Percentiles rank a stretch among this genome's conserved stretches.
These are phyloP conservation scores for Barypeithes pellucidus DNA, from an alignment of 2,888 invertebrate genomes.

Conservation along the genomic window DNA sequence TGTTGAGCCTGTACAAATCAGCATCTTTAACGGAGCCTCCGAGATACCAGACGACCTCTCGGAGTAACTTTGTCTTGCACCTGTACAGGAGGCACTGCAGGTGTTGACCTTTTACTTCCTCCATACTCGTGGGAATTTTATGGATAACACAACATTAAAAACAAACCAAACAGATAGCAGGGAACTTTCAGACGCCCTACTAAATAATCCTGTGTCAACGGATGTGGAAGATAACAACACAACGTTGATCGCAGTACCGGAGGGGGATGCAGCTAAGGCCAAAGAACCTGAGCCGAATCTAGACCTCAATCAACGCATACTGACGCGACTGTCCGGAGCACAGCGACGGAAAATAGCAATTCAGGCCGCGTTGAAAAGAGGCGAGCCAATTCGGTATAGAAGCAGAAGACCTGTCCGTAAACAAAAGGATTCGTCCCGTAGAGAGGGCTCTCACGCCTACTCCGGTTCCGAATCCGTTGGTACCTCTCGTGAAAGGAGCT, in stretches of 20 bases:
- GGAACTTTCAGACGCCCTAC: background rate
- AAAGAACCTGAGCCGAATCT: background rate
- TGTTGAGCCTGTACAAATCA: too few relatives aligned
- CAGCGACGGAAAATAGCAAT: background rate
- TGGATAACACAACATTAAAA: background rate
- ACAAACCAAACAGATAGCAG: background rate
- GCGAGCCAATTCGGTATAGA: background rate
- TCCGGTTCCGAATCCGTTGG: background rate
- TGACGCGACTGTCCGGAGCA: background rate
- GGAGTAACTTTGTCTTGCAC: background rate
- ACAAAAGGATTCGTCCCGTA: background rate
- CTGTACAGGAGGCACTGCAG: too few relatives aligned
- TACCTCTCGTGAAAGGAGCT: background rate
- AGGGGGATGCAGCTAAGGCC: background rate
- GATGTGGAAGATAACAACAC: background rate
- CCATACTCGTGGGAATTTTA: background rate
- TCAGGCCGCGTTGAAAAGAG: background rate
- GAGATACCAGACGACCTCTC: slow-evolving; percentile 7
- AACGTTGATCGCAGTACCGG: background rate
- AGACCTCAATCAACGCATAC: background rate
- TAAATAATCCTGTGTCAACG: background rate
- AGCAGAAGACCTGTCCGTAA: background rate
- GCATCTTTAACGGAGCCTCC: background rate
- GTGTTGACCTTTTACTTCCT: background rate
- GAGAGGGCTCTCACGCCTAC: background rate